Percentiles rank a stretch among this genome's conserved stretches.
Conservation (phyloP, 2,113 vertebrate species). For the Cairina moschata region DNA sequence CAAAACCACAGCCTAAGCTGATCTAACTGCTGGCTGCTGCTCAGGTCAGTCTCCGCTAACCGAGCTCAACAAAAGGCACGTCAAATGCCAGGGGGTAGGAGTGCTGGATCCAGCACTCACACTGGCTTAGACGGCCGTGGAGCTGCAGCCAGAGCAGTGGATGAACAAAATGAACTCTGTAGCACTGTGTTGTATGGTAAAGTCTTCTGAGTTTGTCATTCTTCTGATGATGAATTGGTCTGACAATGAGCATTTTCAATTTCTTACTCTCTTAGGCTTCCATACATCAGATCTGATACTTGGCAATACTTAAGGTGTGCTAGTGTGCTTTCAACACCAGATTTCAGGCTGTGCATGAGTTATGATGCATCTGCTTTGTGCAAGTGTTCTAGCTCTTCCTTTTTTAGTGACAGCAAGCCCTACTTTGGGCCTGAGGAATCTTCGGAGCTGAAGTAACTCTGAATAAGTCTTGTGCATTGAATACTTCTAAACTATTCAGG, state of each 20-base stretch:
- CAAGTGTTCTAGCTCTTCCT: background rate
- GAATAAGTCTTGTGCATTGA: rapidly evolving
- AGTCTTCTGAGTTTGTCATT: background rate
- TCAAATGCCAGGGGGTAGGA: background rate
- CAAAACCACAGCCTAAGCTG: background rate
- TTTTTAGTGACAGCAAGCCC: background rate
- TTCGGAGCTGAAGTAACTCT: background rate
- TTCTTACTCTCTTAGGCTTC: background rate
- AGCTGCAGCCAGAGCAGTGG: rapidly evolving
- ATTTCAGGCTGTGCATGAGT: background rate
- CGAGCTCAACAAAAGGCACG: background rate
- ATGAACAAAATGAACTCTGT: background rate
- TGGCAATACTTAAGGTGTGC: background rate
- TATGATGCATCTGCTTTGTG: background rate
- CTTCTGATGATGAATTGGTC: background rate
- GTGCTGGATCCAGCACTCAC: background rate
- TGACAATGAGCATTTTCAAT: background rate
- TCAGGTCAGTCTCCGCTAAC: background rate
- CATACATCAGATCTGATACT: background rate
- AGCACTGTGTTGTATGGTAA: background rate
- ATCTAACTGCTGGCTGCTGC: background rate
- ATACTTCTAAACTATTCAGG: background rate
- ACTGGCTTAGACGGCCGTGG: background rate
- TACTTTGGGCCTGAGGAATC: background rate
- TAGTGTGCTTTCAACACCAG: background rate